phyloP scores from a whole-genome alignment of 2,888 invertebrate genomes.

The Catocala nupta region DNA sequence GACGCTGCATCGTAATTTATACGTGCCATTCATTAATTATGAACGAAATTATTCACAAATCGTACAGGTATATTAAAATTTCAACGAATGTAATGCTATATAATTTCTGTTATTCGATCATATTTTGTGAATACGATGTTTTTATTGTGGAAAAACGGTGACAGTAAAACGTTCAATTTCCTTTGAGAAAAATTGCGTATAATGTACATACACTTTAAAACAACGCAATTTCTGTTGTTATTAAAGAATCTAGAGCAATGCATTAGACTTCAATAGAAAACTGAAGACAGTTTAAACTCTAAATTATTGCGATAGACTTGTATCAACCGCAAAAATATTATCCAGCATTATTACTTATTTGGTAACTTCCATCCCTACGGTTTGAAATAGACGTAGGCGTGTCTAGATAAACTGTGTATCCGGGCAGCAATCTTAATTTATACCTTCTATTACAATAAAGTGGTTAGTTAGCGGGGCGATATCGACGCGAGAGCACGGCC shows the following conservation, averaged over 20 bases:
- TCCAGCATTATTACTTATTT: too few species aligned
- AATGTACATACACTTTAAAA: too few species aligned
- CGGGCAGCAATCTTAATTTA: conserved; percentile 36
- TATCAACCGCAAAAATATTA: too few species aligned
- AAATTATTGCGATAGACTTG: too few species aligned
- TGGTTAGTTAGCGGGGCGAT: conserved; percentile 45
- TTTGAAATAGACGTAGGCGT: conserved; percentile 33
- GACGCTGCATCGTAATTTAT: conserved; percentile 7
- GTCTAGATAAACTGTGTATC: conserved; percentile 39
- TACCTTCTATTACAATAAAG: conserved; percentile 41
- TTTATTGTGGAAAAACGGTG: neutral
- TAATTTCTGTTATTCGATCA: neutral
- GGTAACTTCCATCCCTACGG: neutral
- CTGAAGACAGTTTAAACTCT: too few species aligned
- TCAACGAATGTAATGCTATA: conserved; percentile 2
- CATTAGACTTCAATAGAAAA: too few species aligned
- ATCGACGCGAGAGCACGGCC: conserved; percentile 52
- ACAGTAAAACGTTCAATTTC: neutral
- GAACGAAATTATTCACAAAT: conserved; percentile 11
- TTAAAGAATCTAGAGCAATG: too few species aligned
- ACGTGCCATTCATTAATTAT: conserved; percentile 6
- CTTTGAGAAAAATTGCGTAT: neutral
- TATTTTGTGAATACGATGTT: conserved; percentile 4
- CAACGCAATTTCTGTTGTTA: too few species aligned
- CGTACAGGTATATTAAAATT: conserved; percentile 5